Conservation (phyloP, 2,113 vertebrate species). For the Calyptommatus sinebrachiatus region DNA sequence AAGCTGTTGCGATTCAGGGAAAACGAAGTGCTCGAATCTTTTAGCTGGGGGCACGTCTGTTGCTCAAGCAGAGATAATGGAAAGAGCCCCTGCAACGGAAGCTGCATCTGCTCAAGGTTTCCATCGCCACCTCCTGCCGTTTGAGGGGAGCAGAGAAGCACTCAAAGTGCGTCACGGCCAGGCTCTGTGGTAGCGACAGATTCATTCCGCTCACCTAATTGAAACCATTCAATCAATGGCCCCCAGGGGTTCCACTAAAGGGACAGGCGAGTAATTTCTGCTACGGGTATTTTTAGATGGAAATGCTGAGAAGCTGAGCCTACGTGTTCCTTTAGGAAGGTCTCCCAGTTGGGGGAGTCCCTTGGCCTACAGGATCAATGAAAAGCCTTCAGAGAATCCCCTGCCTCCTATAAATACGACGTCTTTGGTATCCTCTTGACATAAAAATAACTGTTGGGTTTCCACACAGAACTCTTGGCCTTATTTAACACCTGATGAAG, state of each 20-base stretch:
- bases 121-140: slow-evolving; percentile 27
- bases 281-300: not conserved
- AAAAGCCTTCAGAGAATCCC: not conserved
- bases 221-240: slow-evolving; percentile 47
- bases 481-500: no score
- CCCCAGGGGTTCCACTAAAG: slow-evolving; percentile 2
- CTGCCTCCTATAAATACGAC: no score
- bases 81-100: slow-evolving; percentile 9
- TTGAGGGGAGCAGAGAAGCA: slow-evolving; percentile 33
- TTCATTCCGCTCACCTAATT: slow-evolving; percentile 33
- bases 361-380: not conserved
- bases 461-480: not conserved
- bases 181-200: slow-evolving; percentile 18
- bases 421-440: not conserved
- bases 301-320: not conserved
- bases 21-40: slow-evolving; percentile 35
- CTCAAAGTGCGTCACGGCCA: slow-evolving; percentile 15
- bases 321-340: not conserved
- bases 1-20: not conserved
- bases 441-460: not conserved
- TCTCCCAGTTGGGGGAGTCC: not conserved
- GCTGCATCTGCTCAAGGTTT: slow-evolving; percentile 1
- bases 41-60: not conserved
- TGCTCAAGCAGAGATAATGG: not conserved
- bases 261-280: not conserved